phyloP scores from a whole-genome alignment of 2,888 invertebrate genomes.

The Eudemis profundana region DNA sequence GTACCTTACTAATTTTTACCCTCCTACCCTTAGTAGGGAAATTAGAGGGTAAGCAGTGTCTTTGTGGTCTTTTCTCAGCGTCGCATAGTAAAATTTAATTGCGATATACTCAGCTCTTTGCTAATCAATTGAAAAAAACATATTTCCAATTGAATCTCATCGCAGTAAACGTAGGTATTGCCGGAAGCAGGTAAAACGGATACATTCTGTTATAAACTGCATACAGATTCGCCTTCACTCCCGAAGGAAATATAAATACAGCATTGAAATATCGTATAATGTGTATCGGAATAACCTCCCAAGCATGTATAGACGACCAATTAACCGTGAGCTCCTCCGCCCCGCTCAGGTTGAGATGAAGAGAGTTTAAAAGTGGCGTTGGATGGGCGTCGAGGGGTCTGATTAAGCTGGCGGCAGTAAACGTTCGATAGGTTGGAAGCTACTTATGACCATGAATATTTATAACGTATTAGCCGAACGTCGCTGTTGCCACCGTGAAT shows the following conservation, averaged over 20 bases:
- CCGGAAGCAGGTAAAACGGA: neutral
- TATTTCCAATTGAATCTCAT: no score
- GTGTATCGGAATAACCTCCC: constrained; percentile 74
- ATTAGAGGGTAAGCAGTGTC: no score
- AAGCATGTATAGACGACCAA: constrained; percentile 62
- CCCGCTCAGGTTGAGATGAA: constrained; percentile 37
- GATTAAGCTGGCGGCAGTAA: constrained; percentile 56
- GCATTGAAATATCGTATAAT: constrained; percentile 81
- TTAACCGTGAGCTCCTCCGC: constrained; percentile 52
- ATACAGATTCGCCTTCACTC: constrained; percentile 63
- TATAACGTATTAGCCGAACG: constrained; percentile 81
- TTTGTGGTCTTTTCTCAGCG: no score
- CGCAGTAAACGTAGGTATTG: neutral
- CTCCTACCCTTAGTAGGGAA: no score
- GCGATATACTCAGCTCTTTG: no score
- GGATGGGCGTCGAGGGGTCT: constrained; percentile 52
- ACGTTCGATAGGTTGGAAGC: constrained; percentile 77
- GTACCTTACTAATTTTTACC: no score
- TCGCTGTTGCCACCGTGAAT: constrained; percentile 65
- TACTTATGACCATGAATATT: constrained; percentile 84
- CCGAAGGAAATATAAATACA: constrained; percentile 78
- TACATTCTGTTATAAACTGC: constrained; percentile 54
- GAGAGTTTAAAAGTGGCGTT: constrained; percentile 43
- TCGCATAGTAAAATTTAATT: no score
- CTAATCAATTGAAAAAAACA: no score